Evolutionary conservation across 2,888 invertebrate genomes (phyloP).

Genomic region (Scaptomyza polygonia): DNA sequence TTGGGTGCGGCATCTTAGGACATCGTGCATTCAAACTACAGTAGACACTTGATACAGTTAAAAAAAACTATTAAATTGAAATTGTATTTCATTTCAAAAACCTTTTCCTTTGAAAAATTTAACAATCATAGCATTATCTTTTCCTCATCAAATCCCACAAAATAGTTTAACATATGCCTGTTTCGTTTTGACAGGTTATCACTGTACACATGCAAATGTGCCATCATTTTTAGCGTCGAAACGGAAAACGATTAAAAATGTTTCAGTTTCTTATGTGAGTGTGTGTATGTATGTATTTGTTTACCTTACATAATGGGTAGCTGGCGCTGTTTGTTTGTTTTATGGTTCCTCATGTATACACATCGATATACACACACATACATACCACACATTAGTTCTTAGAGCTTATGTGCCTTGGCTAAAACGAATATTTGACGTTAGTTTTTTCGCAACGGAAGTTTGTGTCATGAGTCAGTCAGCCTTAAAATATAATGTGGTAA

Average conservation of each 20-base stretch:
- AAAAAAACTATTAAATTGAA: neutral
- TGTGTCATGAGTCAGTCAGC: slow-evolving; percentile 67
- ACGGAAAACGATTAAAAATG: slow-evolving; percentile 64
- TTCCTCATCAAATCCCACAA: too few relatives aligned
- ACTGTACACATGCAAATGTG: slow-evolving; percentile 51
- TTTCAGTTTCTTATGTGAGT: slow-evolving; percentile 55
- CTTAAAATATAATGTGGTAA: slow-evolving; percentile 51
- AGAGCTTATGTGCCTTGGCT: slow-evolving; percentile 31
- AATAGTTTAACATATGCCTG: neutral
- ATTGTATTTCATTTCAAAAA: too few relatives aligned
- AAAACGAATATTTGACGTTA: slow-evolving; percentile 44
- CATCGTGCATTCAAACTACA: slow-evolving; percentile 28
- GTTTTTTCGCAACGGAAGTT: slow-evolving; percentile 75
- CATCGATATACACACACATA: slow-evolving; percentile 5
- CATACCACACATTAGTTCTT: neutral
- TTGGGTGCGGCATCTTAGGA: slow-evolving; percentile 38
- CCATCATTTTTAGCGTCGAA: slow-evolving; percentile 49
- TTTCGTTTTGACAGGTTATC: slow-evolving; percentile 1
- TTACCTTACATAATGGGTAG: slow-evolving; percentile 55
- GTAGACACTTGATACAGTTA: slow-evolving; percentile 6
- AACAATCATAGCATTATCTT: too few relatives aligned
- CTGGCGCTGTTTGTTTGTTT: slow-evolving; percentile 62
- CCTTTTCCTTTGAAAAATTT: too few relatives aligned
- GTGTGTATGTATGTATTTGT: slow-evolving; percentile 47
- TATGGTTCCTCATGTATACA: slow-evolving; percentile 60